These are phyloP conservation scores for Liasis olivaceus DNA, from an alignment of 2,797 vertebrate genomes.

Conservation along the genomic window DNA sequence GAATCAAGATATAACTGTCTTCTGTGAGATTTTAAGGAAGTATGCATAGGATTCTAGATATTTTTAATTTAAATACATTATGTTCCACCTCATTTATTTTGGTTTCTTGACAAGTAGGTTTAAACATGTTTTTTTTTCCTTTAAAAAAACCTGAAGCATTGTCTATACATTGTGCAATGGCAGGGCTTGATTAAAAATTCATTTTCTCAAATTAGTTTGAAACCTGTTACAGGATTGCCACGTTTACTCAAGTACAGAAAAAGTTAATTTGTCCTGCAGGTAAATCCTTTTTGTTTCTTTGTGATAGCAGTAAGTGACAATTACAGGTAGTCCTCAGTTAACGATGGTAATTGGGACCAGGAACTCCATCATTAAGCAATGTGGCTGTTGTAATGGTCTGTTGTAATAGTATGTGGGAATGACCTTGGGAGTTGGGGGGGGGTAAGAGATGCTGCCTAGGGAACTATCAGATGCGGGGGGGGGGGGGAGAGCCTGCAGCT, in stretches of 20 bases:
- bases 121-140: neutral
- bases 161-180: neutral
- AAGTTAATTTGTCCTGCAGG: neutral
- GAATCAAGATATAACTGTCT: neutral
- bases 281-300: neutral
- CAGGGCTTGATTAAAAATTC: neutral
- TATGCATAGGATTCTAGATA: slow-evolving; percentile 11
- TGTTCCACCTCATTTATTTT: slow-evolving; percentile 28
- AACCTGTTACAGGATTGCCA: neutral
- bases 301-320: neutral
- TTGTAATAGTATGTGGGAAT: too few relatives aligned
- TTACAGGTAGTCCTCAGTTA: neutral
- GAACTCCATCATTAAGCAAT: neutral
- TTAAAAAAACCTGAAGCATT: neutral
- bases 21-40: neutral
- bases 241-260: neutral
- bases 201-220: neutral
- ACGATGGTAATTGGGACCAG: neutral
- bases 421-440: too few relatives aligned
- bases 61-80: fast-evolving
- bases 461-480: too few relatives aligned
- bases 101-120: slow-evolving; percentile 9
- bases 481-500: too few relatives aligned
- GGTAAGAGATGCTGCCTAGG: too few relatives aligned
- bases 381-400: neutral